A percentile compares a stretch with the other conserved stretches of the same genome.
Evolutionary conservation across 2,797 vertebrate genomes (phyloP).

Genomic region (Poeciliopsis gracilis): DNA sequence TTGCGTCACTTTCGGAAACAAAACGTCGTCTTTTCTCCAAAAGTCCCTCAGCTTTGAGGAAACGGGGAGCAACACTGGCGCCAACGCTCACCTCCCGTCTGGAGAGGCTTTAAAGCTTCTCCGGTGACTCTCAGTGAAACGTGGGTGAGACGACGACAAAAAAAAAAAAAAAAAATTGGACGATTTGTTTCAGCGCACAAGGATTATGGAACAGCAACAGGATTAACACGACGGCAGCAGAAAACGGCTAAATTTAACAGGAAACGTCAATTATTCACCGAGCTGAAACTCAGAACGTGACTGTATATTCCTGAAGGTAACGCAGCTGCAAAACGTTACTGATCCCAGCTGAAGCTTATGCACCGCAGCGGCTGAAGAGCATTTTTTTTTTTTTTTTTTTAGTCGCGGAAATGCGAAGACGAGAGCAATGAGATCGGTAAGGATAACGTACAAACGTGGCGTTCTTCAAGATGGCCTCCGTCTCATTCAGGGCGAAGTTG

Average conservation of each 20-base stretch:
- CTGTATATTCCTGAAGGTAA: neutral
- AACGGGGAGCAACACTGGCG: neutral
- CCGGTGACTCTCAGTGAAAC: neutral
- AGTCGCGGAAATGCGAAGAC: neutral
- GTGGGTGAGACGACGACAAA: neutral
- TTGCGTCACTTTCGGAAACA: neutral
- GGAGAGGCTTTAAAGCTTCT: conserved; percentile 10
- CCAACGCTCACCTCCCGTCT: neutral
- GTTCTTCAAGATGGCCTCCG: conserved; percentile 89
- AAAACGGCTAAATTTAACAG: conserved; percentile 26
- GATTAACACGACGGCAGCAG: conserved; percentile 43
- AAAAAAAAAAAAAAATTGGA: neutral
- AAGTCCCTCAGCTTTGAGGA: neutral
- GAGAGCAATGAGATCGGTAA: neutral
- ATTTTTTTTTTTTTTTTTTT: too few species aligned
- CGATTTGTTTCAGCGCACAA: neutral
- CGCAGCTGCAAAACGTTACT: neutral
- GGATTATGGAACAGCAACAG: conserved; percentile 28
- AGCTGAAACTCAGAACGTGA: neutral
- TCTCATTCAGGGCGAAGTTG: conserved; percentile 88
- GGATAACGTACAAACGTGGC: conserved; percentile 89
- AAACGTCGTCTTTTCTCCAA: neutral
- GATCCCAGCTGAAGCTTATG: neutral
- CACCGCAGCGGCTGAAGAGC: too few species aligned
- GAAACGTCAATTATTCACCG: neutral